Evolutionary conservation across 2,797 vertebrate genomes (phyloP).

Genomic region (Sphenopsis melanotis): DNA sequence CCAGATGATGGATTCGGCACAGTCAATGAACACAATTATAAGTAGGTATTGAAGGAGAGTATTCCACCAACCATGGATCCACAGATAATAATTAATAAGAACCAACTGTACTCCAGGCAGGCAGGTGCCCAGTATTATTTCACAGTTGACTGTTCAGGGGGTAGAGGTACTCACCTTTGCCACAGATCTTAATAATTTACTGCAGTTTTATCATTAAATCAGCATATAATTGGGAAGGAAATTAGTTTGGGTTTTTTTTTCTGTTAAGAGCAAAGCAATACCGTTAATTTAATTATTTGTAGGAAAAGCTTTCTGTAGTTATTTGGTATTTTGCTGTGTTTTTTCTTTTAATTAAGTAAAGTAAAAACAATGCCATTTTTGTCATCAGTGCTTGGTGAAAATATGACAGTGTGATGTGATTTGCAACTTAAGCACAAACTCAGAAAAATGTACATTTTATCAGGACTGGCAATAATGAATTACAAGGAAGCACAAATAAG

Average conservation of each 20-base stretch:
- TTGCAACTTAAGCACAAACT: slow-evolving; percentile 32
- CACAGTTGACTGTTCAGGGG: slow-evolving; percentile 69
- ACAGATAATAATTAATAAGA: slow-evolving; percentile 75
- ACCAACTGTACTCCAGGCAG: slow-evolving; percentile 27
- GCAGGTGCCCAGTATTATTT: slow-evolving; percentile 70
- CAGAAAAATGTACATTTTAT: neutral
- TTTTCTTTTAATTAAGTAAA: slow-evolving; percentile 62
- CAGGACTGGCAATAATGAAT: slow-evolving; percentile 37
- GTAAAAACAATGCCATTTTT: slow-evolving; percentile 63
- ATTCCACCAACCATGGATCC: slow-evolving; percentile 46
- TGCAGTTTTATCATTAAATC: slow-evolving; percentile 76
- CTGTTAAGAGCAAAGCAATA: slow-evolving; percentile 15
- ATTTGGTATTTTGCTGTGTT: slow-evolving; percentile 29
- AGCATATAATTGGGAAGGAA: slow-evolving; percentile 73
- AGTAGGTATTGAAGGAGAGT: slow-evolving; percentile 61
- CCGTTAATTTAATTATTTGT: slow-evolving; percentile 55
- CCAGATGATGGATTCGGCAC: slow-evolving; percentile 49
- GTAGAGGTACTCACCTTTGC: slow-evolving; percentile 71
- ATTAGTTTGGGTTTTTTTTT: slow-evolving; percentile 24
- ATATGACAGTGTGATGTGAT: slow-evolving; percentile 49
- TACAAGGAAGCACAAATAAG: slow-evolving; percentile 42
- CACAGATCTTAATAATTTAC: slow-evolving; percentile 77
- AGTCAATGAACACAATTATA: slow-evolving; percentile 66
- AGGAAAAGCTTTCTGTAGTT: slow-evolving; percentile 48
- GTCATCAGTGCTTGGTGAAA: slow-evolving; percentile 43